These are phyloP conservation scores for Blomia tropicalis DNA, from an alignment of 2,888 invertebrate species.

Conservation along the genomic window DNA sequence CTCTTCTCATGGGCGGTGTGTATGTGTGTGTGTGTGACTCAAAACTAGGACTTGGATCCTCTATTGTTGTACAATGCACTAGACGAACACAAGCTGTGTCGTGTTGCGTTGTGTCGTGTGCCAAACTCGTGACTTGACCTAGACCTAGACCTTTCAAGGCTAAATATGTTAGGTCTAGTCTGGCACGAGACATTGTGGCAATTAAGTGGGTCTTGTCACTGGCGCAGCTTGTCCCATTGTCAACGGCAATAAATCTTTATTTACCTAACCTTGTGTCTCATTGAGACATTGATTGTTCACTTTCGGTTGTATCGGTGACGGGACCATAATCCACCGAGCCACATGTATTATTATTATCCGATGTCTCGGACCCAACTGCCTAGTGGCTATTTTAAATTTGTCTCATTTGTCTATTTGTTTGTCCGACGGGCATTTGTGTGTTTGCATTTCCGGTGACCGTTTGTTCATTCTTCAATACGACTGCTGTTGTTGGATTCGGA, in stretches of 20 bases:
- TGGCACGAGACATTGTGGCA: conserved; percentile 1
- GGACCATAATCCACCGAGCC: no score
- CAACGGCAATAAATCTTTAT: conserved; percentile 9
- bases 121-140: neutral
- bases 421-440: neutral
- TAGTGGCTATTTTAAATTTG: neutral
- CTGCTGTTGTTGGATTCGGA: neutral
- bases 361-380: neutral
- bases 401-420: neutral
- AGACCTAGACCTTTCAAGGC: conserved; percentile 4
- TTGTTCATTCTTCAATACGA: no score
- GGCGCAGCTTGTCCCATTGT: neutral
- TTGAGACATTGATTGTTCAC: neutral
- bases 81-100: no score
- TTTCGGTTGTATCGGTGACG: no score
- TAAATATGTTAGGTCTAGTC: neutral
- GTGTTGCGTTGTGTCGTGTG: neutral
- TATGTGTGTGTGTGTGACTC: neutral
- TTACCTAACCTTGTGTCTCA: conserved; percentile 4
- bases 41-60: no score
- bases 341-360: neutral
- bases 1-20: neutral
- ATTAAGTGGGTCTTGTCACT: neutral
- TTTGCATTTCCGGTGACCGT: conserved; percentile 7
- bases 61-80: no score